Percentiles rank a stretch among this genome's conserved stretches.
Conservation (phyloP, 2,888 invertebrate species). For the Temnothorax ravouxi region DNA sequence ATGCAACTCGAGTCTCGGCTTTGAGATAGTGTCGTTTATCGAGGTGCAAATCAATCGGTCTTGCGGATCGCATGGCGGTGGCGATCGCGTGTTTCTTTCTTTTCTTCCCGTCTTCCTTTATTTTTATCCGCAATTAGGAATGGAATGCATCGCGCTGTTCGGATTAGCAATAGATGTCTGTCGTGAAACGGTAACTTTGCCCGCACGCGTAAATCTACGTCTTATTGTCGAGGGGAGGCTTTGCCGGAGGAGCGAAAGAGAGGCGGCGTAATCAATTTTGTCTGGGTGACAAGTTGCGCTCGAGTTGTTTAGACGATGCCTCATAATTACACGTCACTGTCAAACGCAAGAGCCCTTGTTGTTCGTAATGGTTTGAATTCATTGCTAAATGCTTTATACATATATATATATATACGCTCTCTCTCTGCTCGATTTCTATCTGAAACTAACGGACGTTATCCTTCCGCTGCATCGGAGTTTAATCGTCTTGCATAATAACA, state of each 20-base stretch:
- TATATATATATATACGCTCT: background rate
- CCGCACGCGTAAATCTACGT: slow-evolving; percentile 25
- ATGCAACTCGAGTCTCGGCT: background rate
- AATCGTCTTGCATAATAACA: slow-evolving; percentile 39
- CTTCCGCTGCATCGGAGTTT: slow-evolving; percentile 28
- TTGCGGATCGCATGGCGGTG: slow-evolving; percentile 16
- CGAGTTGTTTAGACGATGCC: slow-evolving; percentile 54
- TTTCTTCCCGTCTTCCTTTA: background rate
- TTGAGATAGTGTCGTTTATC: slow-evolving; percentile 22
- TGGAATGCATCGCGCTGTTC: slow-evolving; percentile 8
- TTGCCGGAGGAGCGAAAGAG: background rate
- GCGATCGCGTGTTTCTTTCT: background rate
- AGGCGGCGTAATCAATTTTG: slow-evolving; percentile 43
- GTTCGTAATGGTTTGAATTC: slow-evolving; percentile 46
- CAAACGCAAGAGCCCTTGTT: slow-evolving; percentile 44
- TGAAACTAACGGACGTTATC: slow-evolving; percentile 32
- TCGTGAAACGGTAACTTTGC: slow-evolving; percentile 34
- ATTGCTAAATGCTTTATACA: slow-evolving; percentile 14
- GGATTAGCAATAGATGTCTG: slow-evolving; percentile 62
- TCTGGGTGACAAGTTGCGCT: slow-evolving; percentile 45
- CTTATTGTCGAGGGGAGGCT: background rate
- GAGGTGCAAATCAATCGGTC: slow-evolving; percentile 16
- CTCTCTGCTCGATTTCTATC: background rate
- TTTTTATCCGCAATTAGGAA: slow-evolving; percentile 22
- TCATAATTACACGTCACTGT: slow-evolving; percentile 60